Evolutionary conservation across 2,797 vertebrate species (phyloP).

Genomic region (Protosalanx chinensis): DNA sequence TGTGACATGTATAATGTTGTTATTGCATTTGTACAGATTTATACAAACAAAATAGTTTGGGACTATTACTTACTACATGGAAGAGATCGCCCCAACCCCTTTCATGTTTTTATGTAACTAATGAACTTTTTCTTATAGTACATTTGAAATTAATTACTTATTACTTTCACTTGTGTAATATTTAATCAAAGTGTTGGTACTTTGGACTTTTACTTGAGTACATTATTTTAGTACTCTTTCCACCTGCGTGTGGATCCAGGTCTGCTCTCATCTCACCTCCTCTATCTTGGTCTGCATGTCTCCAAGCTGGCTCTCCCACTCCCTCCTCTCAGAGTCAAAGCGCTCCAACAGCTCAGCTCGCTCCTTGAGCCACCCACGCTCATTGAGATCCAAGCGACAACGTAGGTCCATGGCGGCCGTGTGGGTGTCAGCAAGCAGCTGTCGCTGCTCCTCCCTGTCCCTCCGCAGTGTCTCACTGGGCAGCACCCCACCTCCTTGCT

Average conservation of each 20-base stretch:
- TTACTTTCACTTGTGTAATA: too few species aligned
- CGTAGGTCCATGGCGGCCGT: slow-evolving; percentile 85
- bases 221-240: too few species aligned
- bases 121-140: too few species aligned
- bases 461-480: slow-evolving; percentile 61
- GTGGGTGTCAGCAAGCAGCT: slow-evolving; percentile 71
- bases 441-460: slow-evolving; percentile 76
- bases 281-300: slow-evolving; percentile 97
- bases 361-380: slow-evolving; percentile 86
- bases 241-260: neutral
- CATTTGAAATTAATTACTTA: too few species aligned
- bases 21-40: too few species aligned
- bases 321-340: slow-evolving; percentile 91
- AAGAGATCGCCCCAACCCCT: too few species aligned
- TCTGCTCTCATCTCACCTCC: slow-evolving; percentile 74
- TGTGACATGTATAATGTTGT: too few species aligned
- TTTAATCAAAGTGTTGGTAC: too few species aligned
- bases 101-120: too few species aligned
- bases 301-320: slow-evolving; percentile 95
- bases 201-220: too few species aligned
- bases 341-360: slow-evolving; percentile 89
- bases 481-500: slow-evolving; percentile 52
- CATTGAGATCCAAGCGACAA: slow-evolving; percentile 81
- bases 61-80: too few species aligned
- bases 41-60: too few species aligned